Percentiles rank a stretch among this genome's conserved stretches.
These are phyloP conservation scores for Chalcis sispes DNA, from an alignment of 2,888 invertebrate genomes.

Conservation along the genomic window DNA sequence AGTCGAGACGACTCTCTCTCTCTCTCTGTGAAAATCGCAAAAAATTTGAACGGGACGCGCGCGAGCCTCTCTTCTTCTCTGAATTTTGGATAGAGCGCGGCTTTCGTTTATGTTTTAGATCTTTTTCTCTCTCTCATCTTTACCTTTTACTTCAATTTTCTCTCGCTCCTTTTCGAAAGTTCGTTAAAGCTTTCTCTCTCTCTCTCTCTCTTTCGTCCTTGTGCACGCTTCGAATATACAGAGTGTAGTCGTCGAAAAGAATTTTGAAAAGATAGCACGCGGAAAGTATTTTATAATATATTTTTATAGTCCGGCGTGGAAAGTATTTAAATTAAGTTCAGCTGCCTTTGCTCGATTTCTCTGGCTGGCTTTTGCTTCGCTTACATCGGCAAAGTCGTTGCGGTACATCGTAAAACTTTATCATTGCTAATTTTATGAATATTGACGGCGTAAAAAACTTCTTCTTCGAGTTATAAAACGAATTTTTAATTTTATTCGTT, in stretches of 20 bases:
- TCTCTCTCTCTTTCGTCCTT: background rate
- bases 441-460: constrained; percentile 40
- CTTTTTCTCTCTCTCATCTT: no score
- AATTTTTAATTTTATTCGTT: constrained; percentile 38
- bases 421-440: constrained; percentile 46
- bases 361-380: background rate
- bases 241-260: background rate
- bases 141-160: background rate
- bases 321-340: constrained; percentile 43
- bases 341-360: background rate
- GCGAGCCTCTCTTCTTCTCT: constrained; percentile 17
- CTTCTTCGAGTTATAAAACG: constrained; percentile 31
- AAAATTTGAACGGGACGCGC: background rate
- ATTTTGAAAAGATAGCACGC: constrained; percentile 20
- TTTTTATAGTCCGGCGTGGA: constrained; percentile 21
- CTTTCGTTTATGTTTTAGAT: constrained; percentile 31
- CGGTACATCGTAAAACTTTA: constrained; percentile 41
- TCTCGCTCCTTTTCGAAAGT: constrained; percentile 14
- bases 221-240: background rate
- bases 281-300: constrained; percentile 38
- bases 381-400: constrained; percentile 7
- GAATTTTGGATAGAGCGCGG: constrained; percentile 31
- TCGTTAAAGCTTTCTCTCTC: constrained; percentile 7
- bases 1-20: no score
- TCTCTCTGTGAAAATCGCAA: constrained; percentile 31